Evolutionary conservation across 2,888 invertebrate genomes (phyloP).

Genomic region (Drosophila hawaiiensis): DNA sequence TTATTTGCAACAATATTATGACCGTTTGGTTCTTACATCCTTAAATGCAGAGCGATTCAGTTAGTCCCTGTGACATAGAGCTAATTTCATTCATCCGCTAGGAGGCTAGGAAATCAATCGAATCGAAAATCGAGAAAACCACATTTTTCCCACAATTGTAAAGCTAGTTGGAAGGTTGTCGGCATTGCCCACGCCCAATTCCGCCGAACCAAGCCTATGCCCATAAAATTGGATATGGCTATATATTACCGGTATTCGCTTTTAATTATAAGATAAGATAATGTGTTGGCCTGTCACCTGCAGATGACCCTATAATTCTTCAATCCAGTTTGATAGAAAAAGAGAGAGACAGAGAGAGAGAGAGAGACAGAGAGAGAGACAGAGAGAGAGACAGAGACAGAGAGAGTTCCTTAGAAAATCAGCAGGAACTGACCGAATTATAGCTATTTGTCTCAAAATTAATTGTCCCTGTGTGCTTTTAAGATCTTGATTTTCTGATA

Average conservation of each 20-base stretch:
- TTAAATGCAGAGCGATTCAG: background rate
- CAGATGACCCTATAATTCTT: background rate
- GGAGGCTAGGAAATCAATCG: background rate
- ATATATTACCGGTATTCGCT: background rate
- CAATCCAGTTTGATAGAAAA: background rate
- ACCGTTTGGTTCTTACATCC: background rate
- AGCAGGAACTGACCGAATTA: background rate
- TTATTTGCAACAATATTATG: background rate
- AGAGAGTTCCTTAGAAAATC: background rate
- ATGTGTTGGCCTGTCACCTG: background rate
- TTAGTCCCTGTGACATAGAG: background rate
- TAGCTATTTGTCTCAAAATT: no score
- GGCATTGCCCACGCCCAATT: no score
- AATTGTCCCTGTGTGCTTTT: no score
- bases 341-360: no score
- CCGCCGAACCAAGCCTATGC: no score
- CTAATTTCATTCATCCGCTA: background rate
- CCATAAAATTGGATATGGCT: background rate
- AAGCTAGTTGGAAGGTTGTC: background rate
- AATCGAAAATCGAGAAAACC: background rate
- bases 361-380: no score
- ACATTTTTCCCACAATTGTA: background rate
- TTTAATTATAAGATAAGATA: background rate
- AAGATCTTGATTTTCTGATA: no score
- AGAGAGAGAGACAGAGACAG: no score